A percentile compares a stretch with the other conserved stretches of the same genome.
Conservation (phyloP, 2,113 vertebrate species). For the Myxocyprinus asiaticus region DNA sequence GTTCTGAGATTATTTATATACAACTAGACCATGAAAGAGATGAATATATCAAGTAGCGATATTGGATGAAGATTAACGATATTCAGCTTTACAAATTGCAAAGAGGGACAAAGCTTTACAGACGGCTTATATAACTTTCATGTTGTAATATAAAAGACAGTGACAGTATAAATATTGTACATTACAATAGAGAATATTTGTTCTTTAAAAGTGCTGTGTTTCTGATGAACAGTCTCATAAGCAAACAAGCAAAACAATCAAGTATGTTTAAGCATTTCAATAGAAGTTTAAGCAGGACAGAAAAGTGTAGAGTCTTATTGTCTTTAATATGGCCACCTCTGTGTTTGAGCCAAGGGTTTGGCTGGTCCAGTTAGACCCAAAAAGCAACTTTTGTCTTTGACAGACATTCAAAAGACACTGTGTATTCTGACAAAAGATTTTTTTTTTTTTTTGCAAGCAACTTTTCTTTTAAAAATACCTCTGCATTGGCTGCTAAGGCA, state of each 20-base stretch:
- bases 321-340: background rate
- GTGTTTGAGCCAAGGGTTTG: too few relatives aligned
- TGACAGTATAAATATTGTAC: constrained; percentile 39
- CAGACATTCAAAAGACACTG: too few relatives aligned
- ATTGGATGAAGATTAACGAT: background rate
- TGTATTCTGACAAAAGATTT: too few relatives aligned
- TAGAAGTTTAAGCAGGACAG: constrained; percentile 50
- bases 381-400: too few relatives aligned
- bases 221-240: constrained; percentile 24
- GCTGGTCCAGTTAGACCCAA: too few relatives aligned
- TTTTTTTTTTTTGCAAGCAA: background rate
- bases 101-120: constrained; percentile 33
- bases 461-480: background rate
- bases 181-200: constrained; percentile 35
- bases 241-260: constrained; percentile 32
- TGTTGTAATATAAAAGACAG: constrained; percentile 38
- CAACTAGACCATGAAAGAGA: constrained; percentile 23
- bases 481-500: constrained; percentile 26
- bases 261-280: constrained; percentile 37
- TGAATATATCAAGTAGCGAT: constrained; percentile 13
- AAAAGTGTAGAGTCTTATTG: constrained; percentile 24
- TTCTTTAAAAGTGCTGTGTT: constrained; percentile 47
- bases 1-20: background rate
- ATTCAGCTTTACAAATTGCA: background rate
- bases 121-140: constrained; percentile 31